Evolutionary conservation across 1,140 invertebrate genomes (phyloP).

Genomic region (Uloborus diversus): DNA sequence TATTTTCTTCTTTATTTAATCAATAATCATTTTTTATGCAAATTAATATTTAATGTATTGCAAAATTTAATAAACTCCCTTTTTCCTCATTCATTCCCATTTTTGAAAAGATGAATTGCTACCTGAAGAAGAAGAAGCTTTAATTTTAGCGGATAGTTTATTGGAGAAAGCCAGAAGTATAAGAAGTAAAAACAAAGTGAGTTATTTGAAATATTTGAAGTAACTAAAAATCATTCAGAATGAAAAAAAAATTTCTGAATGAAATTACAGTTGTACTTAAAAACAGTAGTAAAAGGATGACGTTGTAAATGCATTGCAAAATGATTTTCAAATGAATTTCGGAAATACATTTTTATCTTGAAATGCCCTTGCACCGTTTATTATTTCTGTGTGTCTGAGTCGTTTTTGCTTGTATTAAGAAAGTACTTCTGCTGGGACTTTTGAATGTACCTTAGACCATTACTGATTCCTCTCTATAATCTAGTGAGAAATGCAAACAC

Average conservation of each 20-base stretch:
- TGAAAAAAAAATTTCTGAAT: neutral
- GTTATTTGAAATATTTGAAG: neutral
- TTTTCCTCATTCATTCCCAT: neutral
- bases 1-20: neutral
- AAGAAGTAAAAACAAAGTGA: slow-evolving; percentile 12
- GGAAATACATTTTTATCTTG: neutral
- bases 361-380: no score
- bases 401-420: no score
- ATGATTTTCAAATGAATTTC: neutral
- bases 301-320: neutral
- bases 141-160: slow-evolving; percentile 13
- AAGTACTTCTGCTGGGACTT: no score
- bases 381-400: no score
- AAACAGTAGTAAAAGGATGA: neutral
- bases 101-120: neutral
- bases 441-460: no score
- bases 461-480: no score
- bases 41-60: neutral
- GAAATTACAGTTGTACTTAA: neutral
- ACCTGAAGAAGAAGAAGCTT: slow-evolving; percentile 1
- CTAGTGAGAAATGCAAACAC: no score
- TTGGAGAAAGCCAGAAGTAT: slow-evolving; percentile 19
- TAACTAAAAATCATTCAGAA: no score
- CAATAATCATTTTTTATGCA: neutral
- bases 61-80: neutral